phyloP scores from a whole-genome alignment of 2,113 vertebrate genomes.

The Pelvicachromis taeniatus region DNA sequence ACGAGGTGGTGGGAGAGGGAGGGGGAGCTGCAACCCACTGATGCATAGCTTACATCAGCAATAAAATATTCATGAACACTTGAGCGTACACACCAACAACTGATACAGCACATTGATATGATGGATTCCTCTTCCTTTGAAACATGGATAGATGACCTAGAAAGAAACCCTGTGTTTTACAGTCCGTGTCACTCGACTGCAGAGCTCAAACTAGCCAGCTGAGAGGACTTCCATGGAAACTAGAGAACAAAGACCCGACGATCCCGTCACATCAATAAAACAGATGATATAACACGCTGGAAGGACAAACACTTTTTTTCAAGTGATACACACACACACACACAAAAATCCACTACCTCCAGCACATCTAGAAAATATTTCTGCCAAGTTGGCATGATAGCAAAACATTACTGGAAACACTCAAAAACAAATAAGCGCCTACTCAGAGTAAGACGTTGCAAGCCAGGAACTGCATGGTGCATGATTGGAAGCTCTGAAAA shows the following conservation, averaged over 20 bases:
- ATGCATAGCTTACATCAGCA: slow-evolving; percentile 54
- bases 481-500: slow-evolving; percentile 1
- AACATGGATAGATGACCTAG: slow-evolving; percentile 14
- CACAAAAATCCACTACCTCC: background rate
- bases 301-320: slow-evolving; percentile 1
- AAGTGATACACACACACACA: background rate
- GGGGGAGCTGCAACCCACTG: slow-evolving; percentile 9
- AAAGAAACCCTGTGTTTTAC: slow-evolving; percentile 5
- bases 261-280: slow-evolving; percentile 22
- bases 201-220: background rate
- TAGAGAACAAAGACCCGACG: background rate
- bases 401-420: slow-evolving; percentile 55
- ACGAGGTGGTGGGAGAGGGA: background rate
- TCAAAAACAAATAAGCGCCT: slow-evolving; percentile 43
- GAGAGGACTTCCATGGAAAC: background rate
- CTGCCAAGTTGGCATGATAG: slow-evolving; percentile 39
- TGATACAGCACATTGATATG: slow-evolving; percentile 19
- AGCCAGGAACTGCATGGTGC: background rate
- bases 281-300: slow-evolving; percentile 7
- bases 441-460: background rate
- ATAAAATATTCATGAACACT: slow-evolving; percentile 61
- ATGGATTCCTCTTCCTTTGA: slow-evolving; percentile 25
- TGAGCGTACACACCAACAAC: slow-evolving; percentile 18
- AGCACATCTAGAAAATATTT: slow-evolving; percentile 15
- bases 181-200: background rate